Percentiles rank a stretch among this genome's conserved stretches.
Conservation (phyloP, 2,888 invertebrate species). For the Metellina segmentata region DNA sequence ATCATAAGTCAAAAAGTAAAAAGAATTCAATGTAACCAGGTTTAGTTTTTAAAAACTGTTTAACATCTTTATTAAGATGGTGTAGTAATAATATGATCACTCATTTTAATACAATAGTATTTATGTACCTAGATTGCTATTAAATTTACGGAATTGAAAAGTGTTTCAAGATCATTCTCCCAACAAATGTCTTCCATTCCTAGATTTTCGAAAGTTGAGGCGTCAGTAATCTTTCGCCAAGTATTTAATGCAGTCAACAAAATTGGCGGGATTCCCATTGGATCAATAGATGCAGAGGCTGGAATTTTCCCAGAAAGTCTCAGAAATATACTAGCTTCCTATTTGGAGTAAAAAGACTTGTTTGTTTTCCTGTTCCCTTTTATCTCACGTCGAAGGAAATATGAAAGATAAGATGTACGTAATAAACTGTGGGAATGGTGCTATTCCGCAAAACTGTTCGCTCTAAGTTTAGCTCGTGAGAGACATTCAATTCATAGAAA, state of each 20-base stretch:
- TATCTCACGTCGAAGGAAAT: not conserved
- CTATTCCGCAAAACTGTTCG: not conserved
- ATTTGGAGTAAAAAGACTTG: not conserved
- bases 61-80: no score
- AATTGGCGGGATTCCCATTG: not conserved
- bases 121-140: no score
- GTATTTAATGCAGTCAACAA: not conserved
- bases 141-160: no score
- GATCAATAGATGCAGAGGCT: constrained; percentile 45
- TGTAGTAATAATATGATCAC: no score
- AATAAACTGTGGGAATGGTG: not conserved
- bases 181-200: no score
- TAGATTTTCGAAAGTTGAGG: not conserved
- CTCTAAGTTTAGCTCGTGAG: not conserved
- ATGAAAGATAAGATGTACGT: not conserved
- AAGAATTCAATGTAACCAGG: no score
- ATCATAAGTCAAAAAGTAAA: no score
- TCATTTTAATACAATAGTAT: no score
- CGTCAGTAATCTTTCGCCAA: not conserved
- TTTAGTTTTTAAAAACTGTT: no score
- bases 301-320: constrained; percentile 8
- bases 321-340: not conserved
- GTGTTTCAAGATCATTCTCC: no score
- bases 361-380: not conserved
- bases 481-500: not conserved